These are phyloP conservation scores for Bubo scandiacus DNA, from an alignment of 2,113 vertebrate genomes.

Conservation along the genomic window DNA sequence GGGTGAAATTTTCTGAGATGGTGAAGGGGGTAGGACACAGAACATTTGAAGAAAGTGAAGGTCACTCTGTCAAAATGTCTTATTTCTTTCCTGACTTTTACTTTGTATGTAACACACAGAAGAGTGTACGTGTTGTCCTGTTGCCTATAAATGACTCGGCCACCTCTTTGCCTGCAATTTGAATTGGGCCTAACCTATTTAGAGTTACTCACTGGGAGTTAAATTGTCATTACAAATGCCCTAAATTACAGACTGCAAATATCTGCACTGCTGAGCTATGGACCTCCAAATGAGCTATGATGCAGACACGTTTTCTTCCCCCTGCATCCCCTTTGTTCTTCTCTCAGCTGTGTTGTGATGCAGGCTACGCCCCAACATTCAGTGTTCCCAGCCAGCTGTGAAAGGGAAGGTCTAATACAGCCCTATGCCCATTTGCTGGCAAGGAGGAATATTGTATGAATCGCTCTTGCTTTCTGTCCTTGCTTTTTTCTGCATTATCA, in stretches of 20 bases:
- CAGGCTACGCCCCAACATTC: not conserved
- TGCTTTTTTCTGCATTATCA: not conserved
- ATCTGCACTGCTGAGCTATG: not conserved
- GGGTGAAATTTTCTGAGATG: not conserved
- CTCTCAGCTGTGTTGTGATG: not conserved
- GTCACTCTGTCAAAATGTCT: not conserved
- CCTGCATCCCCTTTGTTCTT: not conserved
- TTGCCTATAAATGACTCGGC: not conserved
- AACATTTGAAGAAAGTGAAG: not conserved
- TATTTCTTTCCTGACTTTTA: not conserved
- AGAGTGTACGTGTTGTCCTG: not conserved
- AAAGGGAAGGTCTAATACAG: not conserved
- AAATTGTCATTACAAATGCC: not conserved
- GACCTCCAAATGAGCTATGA: not conserved
- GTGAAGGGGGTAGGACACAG: not conserved
- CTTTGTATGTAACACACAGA: not conserved
- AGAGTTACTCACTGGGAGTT: not conserved
- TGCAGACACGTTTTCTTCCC: not conserved
- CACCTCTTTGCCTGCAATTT: not conserved
- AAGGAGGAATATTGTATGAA: not conserved
- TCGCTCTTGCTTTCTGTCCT: not conserved
- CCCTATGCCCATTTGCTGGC: not conserved
- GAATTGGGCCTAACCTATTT: not conserved
- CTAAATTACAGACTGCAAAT: conserved; percentile 28
- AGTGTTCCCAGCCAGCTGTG: not conserved